Conservation (phyloP, 2,797 vertebrate genomes). For the Myripristis jacobus region DNA sequence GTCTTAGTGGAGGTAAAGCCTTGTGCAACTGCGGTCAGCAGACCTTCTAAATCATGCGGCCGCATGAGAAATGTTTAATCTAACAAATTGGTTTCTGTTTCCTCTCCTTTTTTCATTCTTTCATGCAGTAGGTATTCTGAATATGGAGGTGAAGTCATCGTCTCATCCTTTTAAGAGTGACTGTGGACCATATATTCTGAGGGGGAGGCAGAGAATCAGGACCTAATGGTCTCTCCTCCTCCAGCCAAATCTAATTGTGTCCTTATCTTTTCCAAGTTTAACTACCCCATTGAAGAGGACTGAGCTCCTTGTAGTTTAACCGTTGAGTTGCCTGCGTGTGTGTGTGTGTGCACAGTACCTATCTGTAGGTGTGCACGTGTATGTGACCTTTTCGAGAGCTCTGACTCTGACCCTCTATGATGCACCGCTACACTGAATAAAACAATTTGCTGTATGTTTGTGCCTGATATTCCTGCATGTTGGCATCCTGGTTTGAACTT, state of each 20-base stretch:
- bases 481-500: slow-evolving; percentile 40
- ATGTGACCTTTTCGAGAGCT: not conserved
- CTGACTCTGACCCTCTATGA: not conserved
- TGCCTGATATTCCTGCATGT: slow-evolving; percentile 4
- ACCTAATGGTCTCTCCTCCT: slow-evolving; percentile 73
- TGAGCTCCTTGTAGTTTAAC: slow-evolving; percentile 62
- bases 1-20: slow-evolving; percentile 83
- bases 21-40: slow-evolving; percentile 75
- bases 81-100: slow-evolving; percentile 86
- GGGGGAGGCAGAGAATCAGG: slow-evolving; percentile 68
- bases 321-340: slow-evolving; percentile 52
- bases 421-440: not conserved
- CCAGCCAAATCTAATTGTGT: slow-evolving; percentile 78
- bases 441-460: slow-evolving; percentile 20
- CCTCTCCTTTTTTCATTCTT: slow-evolving; percentile 73
- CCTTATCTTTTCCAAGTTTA: slow-evolving; percentile 74
- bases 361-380: not conserved
- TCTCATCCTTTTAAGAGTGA: slow-evolving; percentile 83
- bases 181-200: slow-evolving; percentile 76
- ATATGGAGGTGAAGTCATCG: slow-evolving; percentile 80
- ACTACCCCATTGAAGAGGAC: slow-evolving; percentile 56
- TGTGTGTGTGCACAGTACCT: slow-evolving; percentile 17
- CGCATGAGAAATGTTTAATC: slow-evolving; percentile 84
- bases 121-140: slow-evolving; percentile 75
- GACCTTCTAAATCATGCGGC: slow-evolving; percentile 84